Evolutionary conservation across 2,797 vertebrate species (phyloP).

Genomic region (Spinus pinus): DNA sequence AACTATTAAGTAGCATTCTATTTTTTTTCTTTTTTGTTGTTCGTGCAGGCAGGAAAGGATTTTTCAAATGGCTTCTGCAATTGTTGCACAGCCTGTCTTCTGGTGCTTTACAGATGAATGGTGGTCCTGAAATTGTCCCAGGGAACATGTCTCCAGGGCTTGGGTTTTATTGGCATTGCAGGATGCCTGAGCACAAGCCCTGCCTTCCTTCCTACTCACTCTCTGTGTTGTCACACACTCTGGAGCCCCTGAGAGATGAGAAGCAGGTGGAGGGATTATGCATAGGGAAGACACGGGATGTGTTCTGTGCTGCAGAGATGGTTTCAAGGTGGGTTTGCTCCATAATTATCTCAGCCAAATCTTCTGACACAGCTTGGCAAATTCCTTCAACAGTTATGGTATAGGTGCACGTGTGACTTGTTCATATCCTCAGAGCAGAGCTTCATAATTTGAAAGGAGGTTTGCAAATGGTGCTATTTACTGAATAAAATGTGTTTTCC

Average conservation of each 20-base stretch:
- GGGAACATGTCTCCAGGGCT: background rate
- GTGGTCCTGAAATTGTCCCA: background rate
- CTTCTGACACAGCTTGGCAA: background rate
- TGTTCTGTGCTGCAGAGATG: background rate
- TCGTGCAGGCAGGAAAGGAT: rapidly evolving
- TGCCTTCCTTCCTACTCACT: rapidly evolving
- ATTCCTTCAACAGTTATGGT: background rate
- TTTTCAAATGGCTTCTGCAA: background rate
- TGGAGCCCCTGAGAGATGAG: background rate
- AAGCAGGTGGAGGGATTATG: background rate
- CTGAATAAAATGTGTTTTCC: background rate
- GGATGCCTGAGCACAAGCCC: background rate
- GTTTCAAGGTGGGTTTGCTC: background rate
- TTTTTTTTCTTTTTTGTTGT: background rate
- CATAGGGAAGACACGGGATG: background rate
- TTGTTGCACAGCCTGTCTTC: rapidly evolving
- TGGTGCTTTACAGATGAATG: rapidly evolving
- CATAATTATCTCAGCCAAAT: rapidly evolving
- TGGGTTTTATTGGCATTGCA: background rate
- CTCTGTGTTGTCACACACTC: rapidly evolving
- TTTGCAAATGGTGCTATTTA: background rate
- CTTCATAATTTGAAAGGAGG: background rate
- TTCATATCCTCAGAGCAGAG: rapidly evolving
- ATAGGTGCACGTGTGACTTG: rapidly evolving
- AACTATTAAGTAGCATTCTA: background rate